phyloP scores from a whole-genome alignment of 2,888 invertebrate species.

The Brachyopa scutellaris region DNA sequence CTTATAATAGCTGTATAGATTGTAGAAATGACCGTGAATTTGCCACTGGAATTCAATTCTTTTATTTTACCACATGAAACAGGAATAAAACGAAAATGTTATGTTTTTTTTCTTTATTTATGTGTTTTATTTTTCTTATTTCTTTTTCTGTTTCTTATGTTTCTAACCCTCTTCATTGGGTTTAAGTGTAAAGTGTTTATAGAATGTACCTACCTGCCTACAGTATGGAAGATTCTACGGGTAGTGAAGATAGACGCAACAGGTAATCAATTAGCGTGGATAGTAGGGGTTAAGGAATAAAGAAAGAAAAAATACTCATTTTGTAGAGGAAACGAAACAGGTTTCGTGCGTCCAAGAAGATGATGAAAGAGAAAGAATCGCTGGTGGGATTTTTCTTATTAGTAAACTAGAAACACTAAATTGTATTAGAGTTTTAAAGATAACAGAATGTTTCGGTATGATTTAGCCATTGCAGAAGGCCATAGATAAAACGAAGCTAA shows the following conservation, averaged over 20 bases:
- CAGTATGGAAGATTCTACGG: conserved; percentile 21
- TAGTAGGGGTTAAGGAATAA: conserved; percentile 11
- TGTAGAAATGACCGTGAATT: conserved; percentile 72
- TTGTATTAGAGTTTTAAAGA: no score
- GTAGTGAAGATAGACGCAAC: conserved; percentile 48
- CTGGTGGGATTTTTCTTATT: conserved; percentile 47
- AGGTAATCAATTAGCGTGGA: conserved; percentile 65
- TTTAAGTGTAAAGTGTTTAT: neutral
- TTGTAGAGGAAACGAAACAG: conserved; percentile 50
- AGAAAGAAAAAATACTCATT: conserved; percentile 12
- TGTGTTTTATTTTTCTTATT: conserved; percentile 8
- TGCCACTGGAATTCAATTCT: conserved; percentile 54
- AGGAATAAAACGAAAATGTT: conserved; percentile 18
- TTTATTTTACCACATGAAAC: conserved; percentile 22
- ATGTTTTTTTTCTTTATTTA: conserved; percentile 19
- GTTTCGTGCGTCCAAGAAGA: conserved; percentile 39
- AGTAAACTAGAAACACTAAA: no score
- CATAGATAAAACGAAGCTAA: no score
- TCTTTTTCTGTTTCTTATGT: neutral
- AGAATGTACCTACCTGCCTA: conserved; percentile 8
- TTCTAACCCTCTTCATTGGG: conserved; percentile 38
- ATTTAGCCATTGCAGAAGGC: no score
- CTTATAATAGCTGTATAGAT: conserved; percentile 69
- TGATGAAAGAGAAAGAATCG: conserved; percentile 16
- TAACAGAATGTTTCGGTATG: no score